A percentile compares a stretch with the other conserved stretches of the same genome.
These are phyloP conservation scores for Drosophila affinis DNA, from an alignment of 2,888 invertebrate genomes.

Conservation along the genomic window DNA sequence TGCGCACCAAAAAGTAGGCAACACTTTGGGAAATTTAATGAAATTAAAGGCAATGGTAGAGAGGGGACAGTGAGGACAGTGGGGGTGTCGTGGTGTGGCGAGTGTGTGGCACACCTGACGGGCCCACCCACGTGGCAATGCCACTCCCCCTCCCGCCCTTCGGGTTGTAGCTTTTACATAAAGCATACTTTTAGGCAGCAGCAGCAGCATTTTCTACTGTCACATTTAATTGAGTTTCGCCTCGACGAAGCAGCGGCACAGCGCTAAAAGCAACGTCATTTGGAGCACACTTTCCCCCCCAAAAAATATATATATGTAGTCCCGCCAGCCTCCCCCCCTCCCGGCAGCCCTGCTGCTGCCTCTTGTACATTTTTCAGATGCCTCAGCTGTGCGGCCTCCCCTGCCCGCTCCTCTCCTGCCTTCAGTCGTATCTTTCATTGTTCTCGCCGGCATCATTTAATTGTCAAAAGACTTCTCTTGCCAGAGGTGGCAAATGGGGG, in stretches of 20 bases:
- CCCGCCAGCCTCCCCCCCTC: no score
- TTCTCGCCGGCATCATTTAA: slow-evolving; percentile 71
- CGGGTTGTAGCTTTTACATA: slow-evolving; percentile 41
- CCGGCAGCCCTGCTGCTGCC: neutral
- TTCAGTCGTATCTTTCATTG: slow-evolving; percentile 51
- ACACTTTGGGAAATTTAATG: slow-evolving; percentile 29
- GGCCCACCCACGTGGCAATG: slow-evolving; percentile 2
- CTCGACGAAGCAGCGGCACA: slow-evolving; percentile 33
- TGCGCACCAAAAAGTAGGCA: slow-evolving; percentile 6
- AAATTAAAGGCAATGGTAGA: slow-evolving; percentile 27
- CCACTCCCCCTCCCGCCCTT: neutral
- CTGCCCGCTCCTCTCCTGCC: neutral
- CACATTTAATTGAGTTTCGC: slow-evolving; percentile 79
- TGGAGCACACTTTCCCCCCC: slow-evolving; percentile 36
- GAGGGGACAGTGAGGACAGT: neutral
- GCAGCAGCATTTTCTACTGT: slow-evolving; percentile 62
- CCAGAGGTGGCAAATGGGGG: slow-evolving; percentile 14
- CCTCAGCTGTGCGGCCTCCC: slow-evolving; percentile 36
- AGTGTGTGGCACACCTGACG: neutral
- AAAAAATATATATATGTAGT: neutral
- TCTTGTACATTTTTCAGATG: slow-evolving; percentile 67
- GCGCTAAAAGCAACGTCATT: slow-evolving; percentile 76
- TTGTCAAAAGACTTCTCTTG: slow-evolving; percentile 65
- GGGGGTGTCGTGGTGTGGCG: no score
- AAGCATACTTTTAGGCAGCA: slow-evolving; percentile 75